Evolutionary conservation across 2,888 invertebrate genomes (phyloP).

Genomic region (Rhamnusium bicolor): DNA sequence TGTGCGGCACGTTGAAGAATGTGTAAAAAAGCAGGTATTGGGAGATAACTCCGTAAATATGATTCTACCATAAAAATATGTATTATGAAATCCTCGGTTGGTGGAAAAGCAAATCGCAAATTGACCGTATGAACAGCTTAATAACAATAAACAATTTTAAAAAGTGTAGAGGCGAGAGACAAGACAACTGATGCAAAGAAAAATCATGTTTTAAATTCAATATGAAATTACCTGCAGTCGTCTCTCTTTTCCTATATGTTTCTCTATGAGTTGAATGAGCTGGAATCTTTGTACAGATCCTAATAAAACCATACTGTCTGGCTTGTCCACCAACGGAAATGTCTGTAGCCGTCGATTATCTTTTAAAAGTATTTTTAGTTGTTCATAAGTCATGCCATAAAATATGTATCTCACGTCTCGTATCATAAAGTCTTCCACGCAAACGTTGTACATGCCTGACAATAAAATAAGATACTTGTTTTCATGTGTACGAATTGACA

Average conservation of each 20-base stretch:
- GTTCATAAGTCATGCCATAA: conserved; percentile 92
- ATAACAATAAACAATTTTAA: too few species aligned
- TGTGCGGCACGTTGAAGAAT: too few species aligned
- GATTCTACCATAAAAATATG: too few species aligned
- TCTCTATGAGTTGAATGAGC: conserved; percentile 89
- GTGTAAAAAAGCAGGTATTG: too few species aligned
- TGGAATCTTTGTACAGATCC: conserved; percentile 95
- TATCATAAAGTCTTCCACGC: conserved; percentile 99
- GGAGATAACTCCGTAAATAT: too few species aligned
- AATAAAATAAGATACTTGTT: neutral
- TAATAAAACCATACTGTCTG: conserved; percentile 91
- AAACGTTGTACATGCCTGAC: conserved; percentile 91
- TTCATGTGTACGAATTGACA: too few species aligned
- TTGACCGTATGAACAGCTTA: too few species aligned
- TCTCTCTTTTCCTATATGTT: conserved; percentile 88
- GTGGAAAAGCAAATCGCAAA: too few species aligned
- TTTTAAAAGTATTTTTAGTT: conserved; percentile 89
- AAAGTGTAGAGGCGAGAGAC: too few species aligned
- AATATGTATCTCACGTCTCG: conserved; percentile 91
- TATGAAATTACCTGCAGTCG: conserved; percentile 66
- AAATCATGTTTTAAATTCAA: too few species aligned
- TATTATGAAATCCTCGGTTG: too few species aligned
- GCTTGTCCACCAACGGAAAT: conserved; percentile 95
- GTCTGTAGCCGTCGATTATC: conserved; percentile 81
- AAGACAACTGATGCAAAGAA: too few species aligned